phyloP scores from a whole-genome alignment of 2,797 vertebrate genomes.

The Falco biarmicus region DNA sequence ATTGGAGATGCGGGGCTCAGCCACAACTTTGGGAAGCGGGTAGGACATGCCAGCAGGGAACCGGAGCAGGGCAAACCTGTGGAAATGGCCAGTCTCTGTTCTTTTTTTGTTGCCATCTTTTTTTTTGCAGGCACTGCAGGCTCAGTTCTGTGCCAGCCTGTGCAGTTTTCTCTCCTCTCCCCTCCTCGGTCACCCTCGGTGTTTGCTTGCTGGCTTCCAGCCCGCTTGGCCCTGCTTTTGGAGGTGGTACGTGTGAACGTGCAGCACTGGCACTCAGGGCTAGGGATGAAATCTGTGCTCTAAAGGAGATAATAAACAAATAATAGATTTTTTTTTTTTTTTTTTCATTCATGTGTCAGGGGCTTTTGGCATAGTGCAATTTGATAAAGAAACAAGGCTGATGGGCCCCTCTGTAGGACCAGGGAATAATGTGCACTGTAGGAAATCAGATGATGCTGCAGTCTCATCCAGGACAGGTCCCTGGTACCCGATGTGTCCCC shows the following conservation, averaged over 20 bases:
- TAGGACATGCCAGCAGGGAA: not conserved
- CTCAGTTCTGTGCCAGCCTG: not conserved
- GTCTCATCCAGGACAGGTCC: not conserved
- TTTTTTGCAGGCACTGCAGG: not conserved
- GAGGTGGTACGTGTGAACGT: not conserved
- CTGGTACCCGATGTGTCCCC: rapidly evolving
- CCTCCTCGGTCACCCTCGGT: rapidly evolving
- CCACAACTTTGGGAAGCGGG: not conserved
- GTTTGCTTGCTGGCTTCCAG: not conserved
- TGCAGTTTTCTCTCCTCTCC: rapidly evolving
- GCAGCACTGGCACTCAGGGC: not conserved
- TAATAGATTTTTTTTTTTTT: rapidly evolving
- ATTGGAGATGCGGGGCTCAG: not conserved
- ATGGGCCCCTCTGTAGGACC: not conserved
- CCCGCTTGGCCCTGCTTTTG: rapidly evolving
- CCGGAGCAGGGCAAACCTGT: not conserved
- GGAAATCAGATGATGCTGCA: not conserved
- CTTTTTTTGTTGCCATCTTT: not conserved
- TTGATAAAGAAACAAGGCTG: not conserved
- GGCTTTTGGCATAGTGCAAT: not conserved
- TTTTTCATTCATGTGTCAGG: rapidly evolving
- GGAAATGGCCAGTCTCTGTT: not conserved
- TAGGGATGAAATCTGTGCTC: not conserved
- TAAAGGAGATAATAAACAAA: not conserved
- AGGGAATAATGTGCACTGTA: rapidly evolving